Percentiles rank a stretch among this genome's conserved stretches.
Conservation (phyloP, 2,113 vertebrate genomes). For the Cryptotis parvus region DNA sequence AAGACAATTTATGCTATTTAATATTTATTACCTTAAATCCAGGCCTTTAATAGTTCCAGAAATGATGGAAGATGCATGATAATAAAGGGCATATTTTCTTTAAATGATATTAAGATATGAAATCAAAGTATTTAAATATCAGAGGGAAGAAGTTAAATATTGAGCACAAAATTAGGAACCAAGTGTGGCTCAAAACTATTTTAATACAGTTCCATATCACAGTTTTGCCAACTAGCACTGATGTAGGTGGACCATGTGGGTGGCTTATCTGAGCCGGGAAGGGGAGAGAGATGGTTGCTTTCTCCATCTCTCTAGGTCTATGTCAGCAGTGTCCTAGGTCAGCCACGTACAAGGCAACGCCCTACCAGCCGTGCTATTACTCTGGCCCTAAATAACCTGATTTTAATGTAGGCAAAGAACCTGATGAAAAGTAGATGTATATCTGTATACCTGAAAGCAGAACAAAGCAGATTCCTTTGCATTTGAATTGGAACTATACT, state of each 20-base stretch:
- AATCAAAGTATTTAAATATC: neutral
- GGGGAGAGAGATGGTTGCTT: neutral
- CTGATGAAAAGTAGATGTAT: neutral
- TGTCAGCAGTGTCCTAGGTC: too few species aligned
- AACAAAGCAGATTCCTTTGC: neutral
- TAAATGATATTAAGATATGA: constrained; percentile 40
- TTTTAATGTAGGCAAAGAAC: neutral
- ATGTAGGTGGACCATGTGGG: too few species aligned
- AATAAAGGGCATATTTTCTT: neutral
- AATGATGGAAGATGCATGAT: neutral
- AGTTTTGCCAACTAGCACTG: neutral
- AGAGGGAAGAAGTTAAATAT: neutral
- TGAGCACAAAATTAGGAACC: neutral
- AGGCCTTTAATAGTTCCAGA: neutral
- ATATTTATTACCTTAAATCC: constrained; percentile 50
- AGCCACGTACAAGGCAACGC: too few species aligned
- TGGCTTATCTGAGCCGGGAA: too few species aligned
- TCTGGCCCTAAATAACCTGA: neutral
- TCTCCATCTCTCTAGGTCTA: too few species aligned
- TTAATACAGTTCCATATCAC: neutral
- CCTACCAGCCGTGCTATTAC: too few species aligned
- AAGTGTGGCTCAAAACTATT: neutral
- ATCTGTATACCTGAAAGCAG: neutral
- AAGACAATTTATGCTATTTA: constrained; percentile 14
- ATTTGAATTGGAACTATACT: constrained; percentile 43